Evolutionary conservation across 2,888 invertebrate genomes (phyloP).

Genomic region (Pediacus dermestoides): DNA sequence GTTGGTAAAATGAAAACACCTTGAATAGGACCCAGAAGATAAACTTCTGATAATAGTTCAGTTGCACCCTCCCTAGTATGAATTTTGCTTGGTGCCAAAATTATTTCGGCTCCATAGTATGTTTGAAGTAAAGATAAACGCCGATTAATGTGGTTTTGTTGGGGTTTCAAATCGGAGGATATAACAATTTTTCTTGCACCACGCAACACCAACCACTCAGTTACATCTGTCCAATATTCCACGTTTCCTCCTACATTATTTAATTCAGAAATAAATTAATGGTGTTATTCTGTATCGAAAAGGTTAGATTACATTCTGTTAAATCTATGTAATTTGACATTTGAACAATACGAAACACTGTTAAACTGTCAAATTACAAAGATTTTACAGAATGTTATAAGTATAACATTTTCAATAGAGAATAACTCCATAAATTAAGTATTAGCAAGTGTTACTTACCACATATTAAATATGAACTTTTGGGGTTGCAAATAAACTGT

Average conservation of each 20-base stretch:
- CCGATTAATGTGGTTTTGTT: conserved; percentile 58
- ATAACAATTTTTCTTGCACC: conserved; percentile 78
- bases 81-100: conserved; percentile 36
- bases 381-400: too few relatives aligned
- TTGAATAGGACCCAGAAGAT: conserved; percentile 39
- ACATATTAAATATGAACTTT: conserved; percentile 43
- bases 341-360: too few relatives aligned
- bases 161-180: conserved; percentile 75
- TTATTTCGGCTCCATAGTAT: conserved; percentile 41
- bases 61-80: conserved; percentile 35
- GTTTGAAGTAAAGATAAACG: conserved; percentile 39
- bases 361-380: too few relatives aligned
- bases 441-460: conserved; percentile 31
- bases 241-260: conserved; percentile 37
- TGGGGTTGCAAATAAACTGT: conserved; percentile 43
- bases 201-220: conserved; percentile 80
- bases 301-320: too few relatives aligned
- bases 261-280: too few relatives aligned
- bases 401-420: too few relatives aligned
- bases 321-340: too few relatives aligned
- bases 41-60: conserved; percentile 37
- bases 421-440: background rate
- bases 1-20: conserved; percentile 41
- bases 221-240: conserved; percentile 52
- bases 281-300: too few relatives aligned